Evolutionary conservation across 2,888 invertebrate species (phyloP).

Genomic region (Andrena haemorrhoa): DNA sequence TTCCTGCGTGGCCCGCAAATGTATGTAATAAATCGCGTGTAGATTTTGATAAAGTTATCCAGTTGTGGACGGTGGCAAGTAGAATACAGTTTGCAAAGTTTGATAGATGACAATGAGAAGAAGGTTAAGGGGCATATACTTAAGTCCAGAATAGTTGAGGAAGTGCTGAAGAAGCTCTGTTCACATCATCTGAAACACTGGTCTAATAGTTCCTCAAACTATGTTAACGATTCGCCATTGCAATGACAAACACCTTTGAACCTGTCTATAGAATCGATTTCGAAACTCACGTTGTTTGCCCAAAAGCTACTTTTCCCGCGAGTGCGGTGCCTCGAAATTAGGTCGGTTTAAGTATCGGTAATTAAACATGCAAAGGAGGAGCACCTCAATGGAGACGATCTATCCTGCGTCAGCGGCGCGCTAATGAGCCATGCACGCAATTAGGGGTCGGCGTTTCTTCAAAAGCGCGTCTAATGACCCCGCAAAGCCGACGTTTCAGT

Average conservation of each 20-base stretch:
- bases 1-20: neutral
- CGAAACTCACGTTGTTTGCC: neutral
- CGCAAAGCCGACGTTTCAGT: conserved; percentile 39
- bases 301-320: conserved; percentile 11
- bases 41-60: neutral
- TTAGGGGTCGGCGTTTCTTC: conserved; percentile 49
- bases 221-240: neutral
- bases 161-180: neutral
- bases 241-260: neutral
- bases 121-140: too few relatives aligned
- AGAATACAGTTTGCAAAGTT: too few relatives aligned
- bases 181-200: neutral
- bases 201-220: too few relatives aligned
- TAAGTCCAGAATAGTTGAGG: neutral
- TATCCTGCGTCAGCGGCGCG: conserved; percentile 11
- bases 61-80: too few relatives aligned
- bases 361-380: conserved; percentile 35
- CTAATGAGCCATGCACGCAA: conserved; percentile 55
- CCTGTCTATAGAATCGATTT: conserved; percentile 4
- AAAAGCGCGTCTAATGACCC: conserved; percentile 47
- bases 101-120: too few relatives aligned
- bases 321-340: conserved; percentile 24
- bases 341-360: conserved; percentile 41
- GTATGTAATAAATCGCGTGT: neutral
- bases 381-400: conserved; percentile 30